Evolutionary conservation across 2,888 invertebrate genomes (phyloP).

Genomic region (Drosophila subquinaria): DNA sequence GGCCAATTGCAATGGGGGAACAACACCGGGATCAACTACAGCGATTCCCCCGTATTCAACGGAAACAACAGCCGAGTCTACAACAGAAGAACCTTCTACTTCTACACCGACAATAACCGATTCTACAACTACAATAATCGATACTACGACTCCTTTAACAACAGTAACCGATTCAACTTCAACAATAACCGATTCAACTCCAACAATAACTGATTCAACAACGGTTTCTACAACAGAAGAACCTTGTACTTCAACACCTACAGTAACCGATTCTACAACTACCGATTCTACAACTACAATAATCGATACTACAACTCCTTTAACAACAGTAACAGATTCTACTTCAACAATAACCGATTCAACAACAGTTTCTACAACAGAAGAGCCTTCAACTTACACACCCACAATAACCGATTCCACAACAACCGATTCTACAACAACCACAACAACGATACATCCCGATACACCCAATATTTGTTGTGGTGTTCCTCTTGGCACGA

Average conservation of each 20-base stretch:
- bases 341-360: constrained; percentile 6
- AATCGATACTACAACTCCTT: background rate
- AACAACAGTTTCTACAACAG: constrained; percentile 30
- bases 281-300: background rate
- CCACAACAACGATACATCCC: constrained; percentile 23
- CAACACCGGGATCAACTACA: constrained; percentile 29
- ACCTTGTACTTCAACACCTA: constrained; percentile 22
- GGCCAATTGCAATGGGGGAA: constrained; percentile 82
- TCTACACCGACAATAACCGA: constrained; percentile 10
- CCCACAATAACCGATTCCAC: constrained; percentile 12
- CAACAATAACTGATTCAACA: constrained; percentile 15
- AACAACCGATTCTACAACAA: constrained; percentile 3
- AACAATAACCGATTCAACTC: constrained; percentile 5
- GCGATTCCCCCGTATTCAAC: constrained; percentile 3
- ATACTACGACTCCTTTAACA: constrained; percentile 19
- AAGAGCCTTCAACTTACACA: constrained; percentile 11
- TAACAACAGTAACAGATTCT: constrained; percentile 2
- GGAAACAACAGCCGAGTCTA: constrained; percentile 8
- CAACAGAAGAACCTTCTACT: constrained; percentile 7
- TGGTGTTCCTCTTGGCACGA: constrained; percentile 53
- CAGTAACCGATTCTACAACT: constrained; percentile 7
- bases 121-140: constrained; percentile 1
- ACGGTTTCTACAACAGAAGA: constrained; percentile 24
- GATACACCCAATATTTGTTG: constrained; percentile 62
- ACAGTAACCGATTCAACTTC: constrained; percentile 16